Conservation (phyloP, 35 echinoderm and acorn worm species). For the Anneissia japonica region DNA sequence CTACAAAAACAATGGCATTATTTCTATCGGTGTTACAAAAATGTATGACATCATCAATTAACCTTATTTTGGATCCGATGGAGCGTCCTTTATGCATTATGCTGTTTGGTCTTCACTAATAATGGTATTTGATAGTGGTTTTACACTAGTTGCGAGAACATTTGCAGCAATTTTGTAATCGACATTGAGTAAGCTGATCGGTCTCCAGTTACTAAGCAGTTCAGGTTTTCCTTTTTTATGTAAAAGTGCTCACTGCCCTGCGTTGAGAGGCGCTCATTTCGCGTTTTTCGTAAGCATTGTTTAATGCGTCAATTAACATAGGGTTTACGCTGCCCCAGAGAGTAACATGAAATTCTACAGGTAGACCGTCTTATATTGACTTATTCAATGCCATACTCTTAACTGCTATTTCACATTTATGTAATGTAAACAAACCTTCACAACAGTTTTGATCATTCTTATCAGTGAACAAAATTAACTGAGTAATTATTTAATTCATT, state of each 20-base stretch:
- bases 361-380: neutral
- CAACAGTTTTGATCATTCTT: neutral
- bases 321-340: neutral
- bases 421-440: neutral
- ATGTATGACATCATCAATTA: neutral
- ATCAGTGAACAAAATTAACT: neutral
- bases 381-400: neutral
- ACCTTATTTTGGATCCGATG: neutral
- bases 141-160: neutral
- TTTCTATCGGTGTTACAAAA: neutral
- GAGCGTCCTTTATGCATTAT: neutral
- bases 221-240: neutral
- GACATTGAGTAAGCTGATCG: neutral
- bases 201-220: neutral
- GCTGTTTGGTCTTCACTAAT: neutral
- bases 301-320: neutral
- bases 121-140: neutral
- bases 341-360: neutral
- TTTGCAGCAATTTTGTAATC: neutral
- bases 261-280: neutral
- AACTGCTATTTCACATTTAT: neutral
- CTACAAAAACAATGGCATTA: neutral
- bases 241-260: neutral
- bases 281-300: neutral
- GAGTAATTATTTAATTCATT: neutral